Conservation (phyloP, 1,140 invertebrate species). For the Dreissena polymorpha region DNA sequence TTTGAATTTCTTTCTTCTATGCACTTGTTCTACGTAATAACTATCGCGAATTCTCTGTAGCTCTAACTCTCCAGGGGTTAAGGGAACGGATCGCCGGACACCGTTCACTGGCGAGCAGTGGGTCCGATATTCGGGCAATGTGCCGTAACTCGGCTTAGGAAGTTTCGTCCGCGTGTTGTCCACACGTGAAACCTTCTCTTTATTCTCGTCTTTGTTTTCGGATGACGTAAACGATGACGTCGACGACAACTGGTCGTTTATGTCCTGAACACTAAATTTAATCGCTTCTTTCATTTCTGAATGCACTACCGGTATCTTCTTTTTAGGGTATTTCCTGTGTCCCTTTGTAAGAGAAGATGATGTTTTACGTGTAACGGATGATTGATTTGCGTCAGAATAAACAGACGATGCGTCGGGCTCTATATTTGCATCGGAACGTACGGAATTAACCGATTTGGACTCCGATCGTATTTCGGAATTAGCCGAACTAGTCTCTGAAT, state of each 20-base stretch:
- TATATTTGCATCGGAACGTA: not conserved
- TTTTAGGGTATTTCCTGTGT: constrained; percentile 34
- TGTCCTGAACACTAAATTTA: constrained; percentile 55
- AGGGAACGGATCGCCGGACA: constrained; percentile 48
- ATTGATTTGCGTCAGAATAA: constrained; percentile 28
- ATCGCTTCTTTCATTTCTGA: constrained; percentile 54
- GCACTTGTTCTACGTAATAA: constrained; percentile 57
- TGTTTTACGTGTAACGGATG: constrained; percentile 17
- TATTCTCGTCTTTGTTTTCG: constrained; percentile 36
- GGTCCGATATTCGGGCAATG: constrained; percentile 17
- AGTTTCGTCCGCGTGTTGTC: constrained; percentile 47
- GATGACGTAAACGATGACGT: constrained; percentile 34
- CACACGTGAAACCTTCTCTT: constrained; percentile 19
- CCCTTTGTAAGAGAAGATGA: constrained; percentile 4
- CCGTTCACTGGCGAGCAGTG: constrained; percentile 37
- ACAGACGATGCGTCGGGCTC: constrained; percentile 30
- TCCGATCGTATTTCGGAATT: constrained; percentile 17
- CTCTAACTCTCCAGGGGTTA: constrained; percentile 62
- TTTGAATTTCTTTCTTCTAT: constrained; percentile 63
- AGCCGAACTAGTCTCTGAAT: constrained; percentile 14
- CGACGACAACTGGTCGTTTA: constrained; percentile 46
- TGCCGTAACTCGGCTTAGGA: constrained; percentile 55
- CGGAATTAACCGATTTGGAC: constrained; percentile 29
- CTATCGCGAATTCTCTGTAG: constrained; percentile 59
- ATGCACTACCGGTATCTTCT: constrained; percentile 38